Conservation (phyloP, 2,113 vertebrate genomes). For the Oryzias celebensis region DNA sequence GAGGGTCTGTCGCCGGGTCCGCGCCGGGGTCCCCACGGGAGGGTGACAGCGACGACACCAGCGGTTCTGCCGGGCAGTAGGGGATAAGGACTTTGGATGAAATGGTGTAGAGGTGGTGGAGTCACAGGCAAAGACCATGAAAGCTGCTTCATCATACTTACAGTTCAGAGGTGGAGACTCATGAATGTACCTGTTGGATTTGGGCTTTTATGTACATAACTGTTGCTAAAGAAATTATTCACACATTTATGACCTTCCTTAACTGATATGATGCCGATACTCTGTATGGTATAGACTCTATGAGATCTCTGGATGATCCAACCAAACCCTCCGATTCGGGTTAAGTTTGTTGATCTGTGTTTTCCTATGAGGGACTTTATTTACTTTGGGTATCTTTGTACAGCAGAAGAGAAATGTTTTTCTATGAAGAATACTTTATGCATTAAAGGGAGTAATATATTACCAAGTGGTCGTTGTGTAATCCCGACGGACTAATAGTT, state of each 20-base stretch:
- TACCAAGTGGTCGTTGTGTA: background rate
- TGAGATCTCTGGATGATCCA: background rate
- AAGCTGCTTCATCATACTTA: slow-evolving; percentile 1
- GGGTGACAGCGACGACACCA: slow-evolving; percentile 72
- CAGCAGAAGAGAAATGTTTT: slow-evolving; percentile 30
- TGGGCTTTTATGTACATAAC: slow-evolving; percentile 14
- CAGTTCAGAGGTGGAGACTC: slow-evolving; percentile 19
- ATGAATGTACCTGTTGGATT: slow-evolving; percentile 19
- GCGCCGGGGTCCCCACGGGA: slow-evolving; percentile 65
- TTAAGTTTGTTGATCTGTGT: background rate
- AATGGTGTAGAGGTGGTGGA: slow-evolving; percentile 5
- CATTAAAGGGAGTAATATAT: slow-evolving; percentile 70
- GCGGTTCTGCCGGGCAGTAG: slow-evolving; percentile 62
- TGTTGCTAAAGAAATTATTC: background rate
- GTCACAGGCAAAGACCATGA: slow-evolving; percentile 9
- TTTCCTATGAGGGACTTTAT: slow-evolving; percentile 23
- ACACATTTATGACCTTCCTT: background rate
- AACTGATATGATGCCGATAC: no score
- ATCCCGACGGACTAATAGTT: no score
- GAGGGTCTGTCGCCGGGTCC: slow-evolving; percentile 25
- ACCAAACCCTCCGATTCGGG: no score
- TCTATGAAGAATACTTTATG: slow-evolving; percentile 43
- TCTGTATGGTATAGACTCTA: background rate
- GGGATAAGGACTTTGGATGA: background rate
- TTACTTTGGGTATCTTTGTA: slow-evolving; percentile 36